phyloP scores from a whole-genome alignment of 2,888 invertebrate species.

The Cheilosia impressa region DNA sequence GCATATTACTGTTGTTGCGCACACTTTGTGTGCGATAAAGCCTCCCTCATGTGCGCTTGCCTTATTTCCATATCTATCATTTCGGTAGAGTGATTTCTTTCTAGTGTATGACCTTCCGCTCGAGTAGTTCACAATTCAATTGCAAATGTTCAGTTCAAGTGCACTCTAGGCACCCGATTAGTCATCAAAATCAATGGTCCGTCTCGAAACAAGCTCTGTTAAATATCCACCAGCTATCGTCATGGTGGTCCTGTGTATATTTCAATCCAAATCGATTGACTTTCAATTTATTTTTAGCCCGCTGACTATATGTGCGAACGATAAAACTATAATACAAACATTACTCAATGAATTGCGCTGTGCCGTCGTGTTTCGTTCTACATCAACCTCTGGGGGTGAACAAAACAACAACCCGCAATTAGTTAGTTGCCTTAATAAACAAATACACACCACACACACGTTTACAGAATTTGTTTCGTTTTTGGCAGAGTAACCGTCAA shows the following conservation, averaged over 20 bases:
- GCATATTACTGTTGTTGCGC: not conserved
- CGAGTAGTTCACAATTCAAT: too few relatives aligned
- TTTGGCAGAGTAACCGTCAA: conserved; percentile 19
- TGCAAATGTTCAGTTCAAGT: too few relatives aligned
- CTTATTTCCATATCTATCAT: not conserved
- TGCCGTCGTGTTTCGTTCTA: conserved; percentile 14
- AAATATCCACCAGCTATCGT: conserved; percentile 1
- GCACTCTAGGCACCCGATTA: conserved; percentile 6
- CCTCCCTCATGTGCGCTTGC: not conserved
- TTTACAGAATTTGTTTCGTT: not conserved
- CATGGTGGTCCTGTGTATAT: conserved; percentile 24
- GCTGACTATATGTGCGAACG: conserved; percentile 41
- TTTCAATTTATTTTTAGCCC: conserved; percentile 51
- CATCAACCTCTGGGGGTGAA: conserved; percentile 23
- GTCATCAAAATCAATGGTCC: conserved; percentile 10
- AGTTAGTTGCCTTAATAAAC: conserved; percentile 46
- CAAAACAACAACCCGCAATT: conserved; percentile 48
- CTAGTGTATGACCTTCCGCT: too few relatives aligned
- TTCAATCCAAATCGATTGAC: conserved; percentile 56
- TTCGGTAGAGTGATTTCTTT: not conserved
- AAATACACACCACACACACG: not conserved
- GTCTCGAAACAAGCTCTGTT: not conserved
- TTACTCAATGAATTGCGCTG: conserved; percentile 62
- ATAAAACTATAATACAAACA: conserved; percentile 51
- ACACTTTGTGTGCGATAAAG: not conserved